Base-by-base conservation (phyloP, 2,888 invertebrate species). In the Macrosiphum euphorbiae region DNA sequence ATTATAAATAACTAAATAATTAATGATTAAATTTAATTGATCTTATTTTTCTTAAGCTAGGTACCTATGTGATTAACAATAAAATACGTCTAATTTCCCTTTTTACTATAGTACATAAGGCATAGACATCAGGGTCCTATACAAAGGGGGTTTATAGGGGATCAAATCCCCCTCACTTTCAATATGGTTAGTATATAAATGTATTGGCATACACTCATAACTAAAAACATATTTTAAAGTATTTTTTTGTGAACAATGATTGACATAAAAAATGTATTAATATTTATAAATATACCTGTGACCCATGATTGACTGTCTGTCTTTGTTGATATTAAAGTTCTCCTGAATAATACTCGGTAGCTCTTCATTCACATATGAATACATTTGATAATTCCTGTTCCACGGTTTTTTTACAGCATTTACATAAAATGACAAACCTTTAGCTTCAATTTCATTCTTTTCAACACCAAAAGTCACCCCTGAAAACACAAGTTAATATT, bases 331-430 rank as follows among this genome's bases (percentile, higher is more conserved):
- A 4, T 97, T 97, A 95, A 99, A 98, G 95, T 98, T 97, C 90
- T 96, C 96, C 95, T 97, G 97, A 86, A 99, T 96, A 92, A 99
- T 95, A 85, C 97, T 96, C 94, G 98, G 97, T 90, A 99, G 96
- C 96, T 99, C 99, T 94, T 97, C 97, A 11, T 98, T 98, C n/a
- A 99, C 96, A 95, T 99, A 99, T 95, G 98, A 98, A 95, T 97
- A 99, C 99, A 99, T 99, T 95, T 97, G 97, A 96, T 99, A 99
- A 96, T 99, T 97, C 50, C 97, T 97, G 67, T 97, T 97, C 99
- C 99, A 99, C 41, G 98, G 98, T 28, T 97, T 97, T 95, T 97
- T 96, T 0, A 97, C 97, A 7, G 99, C 99, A 96, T 99, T 98
- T 4, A 99, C 96, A 96, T 99, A 99, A 96, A 99, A 99, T 0